Conservation (phyloP, 2,113 vertebrate species). For the Brachirus orientalis region DNA sequence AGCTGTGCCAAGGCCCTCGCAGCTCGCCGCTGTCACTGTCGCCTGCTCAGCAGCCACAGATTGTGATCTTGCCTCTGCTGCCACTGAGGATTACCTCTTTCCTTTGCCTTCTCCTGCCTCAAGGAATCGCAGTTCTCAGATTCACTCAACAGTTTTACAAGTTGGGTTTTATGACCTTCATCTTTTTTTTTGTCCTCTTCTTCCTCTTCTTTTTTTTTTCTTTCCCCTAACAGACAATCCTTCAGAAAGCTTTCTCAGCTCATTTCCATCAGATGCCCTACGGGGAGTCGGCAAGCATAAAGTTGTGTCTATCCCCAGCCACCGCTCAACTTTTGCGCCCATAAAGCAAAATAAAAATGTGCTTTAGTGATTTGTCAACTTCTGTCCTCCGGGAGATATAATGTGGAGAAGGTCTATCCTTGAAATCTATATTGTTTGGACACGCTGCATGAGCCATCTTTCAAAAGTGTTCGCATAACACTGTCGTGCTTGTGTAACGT, state of each 20-base stretch:
- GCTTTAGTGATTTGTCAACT: conserved; percentile 74
- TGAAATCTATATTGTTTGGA: conserved; percentile 55
- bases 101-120: conserved; percentile 19
- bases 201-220: conserved; percentile 10
- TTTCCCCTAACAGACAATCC: conserved; percentile 24
- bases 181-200: conserved; percentile 34
- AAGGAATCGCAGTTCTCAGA: conserved; percentile 54
- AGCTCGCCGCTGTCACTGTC: conserved; percentile 7
- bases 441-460: conserved; percentile 36
- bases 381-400: conserved; percentile 59
- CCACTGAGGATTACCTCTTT: conserved; percentile 4
- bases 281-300: conserved; percentile 52
- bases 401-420: conserved; percentile 53
- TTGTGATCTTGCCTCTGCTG: conserved; percentile 24
- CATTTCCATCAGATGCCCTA: conserved; percentile 69
- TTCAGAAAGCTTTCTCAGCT: conserved; percentile 62
- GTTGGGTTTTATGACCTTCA: conserved; percentile 62
- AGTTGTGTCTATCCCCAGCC: conserved; percentile 51
- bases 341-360: conserved; percentile 73
- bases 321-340: conserved; percentile 56
- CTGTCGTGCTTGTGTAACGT: neutral
- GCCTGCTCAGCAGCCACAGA: conserved; percentile 24
- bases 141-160: conserved; percentile 69
- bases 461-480: conserved; percentile 27
- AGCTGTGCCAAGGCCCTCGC: conserved; percentile 47